Evolutionary conservation across 2,797 vertebrate species (phyloP).

Genomic region (Sebastes trivittatus): DNA sequence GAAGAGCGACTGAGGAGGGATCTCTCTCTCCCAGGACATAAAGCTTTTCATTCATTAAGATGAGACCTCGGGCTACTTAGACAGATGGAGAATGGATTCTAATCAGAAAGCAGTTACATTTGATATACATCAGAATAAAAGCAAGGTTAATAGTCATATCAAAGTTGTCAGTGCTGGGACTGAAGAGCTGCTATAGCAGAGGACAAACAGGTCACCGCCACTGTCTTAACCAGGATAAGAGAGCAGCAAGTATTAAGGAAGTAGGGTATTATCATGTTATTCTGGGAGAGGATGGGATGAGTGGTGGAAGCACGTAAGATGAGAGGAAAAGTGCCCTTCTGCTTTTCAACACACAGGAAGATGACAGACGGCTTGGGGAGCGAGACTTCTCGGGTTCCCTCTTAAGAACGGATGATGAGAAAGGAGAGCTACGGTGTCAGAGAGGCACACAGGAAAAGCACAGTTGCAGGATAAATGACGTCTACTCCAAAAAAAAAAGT

Average conservation of each 20-base stretch:
- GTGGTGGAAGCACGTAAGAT: conserved; percentile 42
- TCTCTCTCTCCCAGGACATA: too few species aligned
- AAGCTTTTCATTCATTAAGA: not conserved
- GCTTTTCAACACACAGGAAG: conserved; percentile 27
- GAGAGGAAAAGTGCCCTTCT: conserved; percentile 62
- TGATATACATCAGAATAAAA: not conserved
- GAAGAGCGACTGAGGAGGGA: too few species aligned
- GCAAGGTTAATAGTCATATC: not conserved
- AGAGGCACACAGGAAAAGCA: not conserved
- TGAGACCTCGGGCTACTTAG: not conserved
- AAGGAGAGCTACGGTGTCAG: not conserved
- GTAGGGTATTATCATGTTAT: conserved; percentile 25
- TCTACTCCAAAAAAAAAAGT: not conserved
- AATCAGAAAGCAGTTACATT: not conserved
- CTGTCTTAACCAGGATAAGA: not conserved
- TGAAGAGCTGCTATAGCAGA: not conserved
- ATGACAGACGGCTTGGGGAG: conserved; percentile 4
- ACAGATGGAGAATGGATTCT: not conserved
- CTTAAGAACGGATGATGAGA: not conserved
- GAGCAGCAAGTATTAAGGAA: conserved; percentile 4
- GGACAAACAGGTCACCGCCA: conserved; percentile 16
- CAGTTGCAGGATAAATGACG: not conserved
- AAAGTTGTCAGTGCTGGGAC: not conserved
- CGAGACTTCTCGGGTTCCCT: conserved; percentile 43
- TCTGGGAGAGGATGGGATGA: conserved; percentile 22